Evolutionary conservation across 2,888 invertebrate species (phyloP).

Genomic region (Netelia virgata): DNA sequence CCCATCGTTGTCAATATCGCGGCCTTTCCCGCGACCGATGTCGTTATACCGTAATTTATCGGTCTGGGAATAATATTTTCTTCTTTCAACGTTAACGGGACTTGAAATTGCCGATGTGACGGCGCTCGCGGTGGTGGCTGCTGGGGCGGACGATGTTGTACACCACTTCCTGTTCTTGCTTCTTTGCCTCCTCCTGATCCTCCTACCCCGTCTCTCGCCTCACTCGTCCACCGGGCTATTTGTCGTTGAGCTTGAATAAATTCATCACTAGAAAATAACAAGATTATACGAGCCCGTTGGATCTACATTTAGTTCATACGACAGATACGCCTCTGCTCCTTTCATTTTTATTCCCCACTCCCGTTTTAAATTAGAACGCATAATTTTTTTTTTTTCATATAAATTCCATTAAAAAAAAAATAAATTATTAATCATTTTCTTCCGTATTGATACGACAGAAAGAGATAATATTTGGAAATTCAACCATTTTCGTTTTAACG

Average conservation of each 20-base stretch:
- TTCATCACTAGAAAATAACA: conserved; percentile 98
- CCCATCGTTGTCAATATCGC: conserved; percentile 86
- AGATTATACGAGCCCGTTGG: conserved; percentile 82
- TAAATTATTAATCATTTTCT: not conserved
- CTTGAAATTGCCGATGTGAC: not conserved
- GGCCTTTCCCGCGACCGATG: conserved; percentile 84
- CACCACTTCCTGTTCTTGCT: conserved; percentile 51
- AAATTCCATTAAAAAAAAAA: no score
- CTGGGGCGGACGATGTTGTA: conserved; percentile 83
- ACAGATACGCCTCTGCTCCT: conserved; percentile 17
- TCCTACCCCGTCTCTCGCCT: conserved; percentile 86
- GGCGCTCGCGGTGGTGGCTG: conserved; percentile 85
- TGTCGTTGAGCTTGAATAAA: conserved; percentile 99
- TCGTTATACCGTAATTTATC: conserved; percentile 70
- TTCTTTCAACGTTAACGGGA: not conserved
- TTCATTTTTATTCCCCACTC: conserved; percentile 35
- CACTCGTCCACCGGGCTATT: conserved; percentile 98
- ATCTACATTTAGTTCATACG: conserved; percentile 55
- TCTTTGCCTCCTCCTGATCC: conserved; percentile 46
- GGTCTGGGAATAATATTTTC: conserved; percentile 65
- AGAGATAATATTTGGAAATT: no score
- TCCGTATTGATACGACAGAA: no score
- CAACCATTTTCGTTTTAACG: no score
- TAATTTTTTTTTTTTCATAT: not conserved
- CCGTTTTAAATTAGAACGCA: not conserved